These are phyloP conservation scores for Ormyrus labotus DNA, from an alignment of 2,888 invertebrate species.

Conservation along the genomic window DNA sequence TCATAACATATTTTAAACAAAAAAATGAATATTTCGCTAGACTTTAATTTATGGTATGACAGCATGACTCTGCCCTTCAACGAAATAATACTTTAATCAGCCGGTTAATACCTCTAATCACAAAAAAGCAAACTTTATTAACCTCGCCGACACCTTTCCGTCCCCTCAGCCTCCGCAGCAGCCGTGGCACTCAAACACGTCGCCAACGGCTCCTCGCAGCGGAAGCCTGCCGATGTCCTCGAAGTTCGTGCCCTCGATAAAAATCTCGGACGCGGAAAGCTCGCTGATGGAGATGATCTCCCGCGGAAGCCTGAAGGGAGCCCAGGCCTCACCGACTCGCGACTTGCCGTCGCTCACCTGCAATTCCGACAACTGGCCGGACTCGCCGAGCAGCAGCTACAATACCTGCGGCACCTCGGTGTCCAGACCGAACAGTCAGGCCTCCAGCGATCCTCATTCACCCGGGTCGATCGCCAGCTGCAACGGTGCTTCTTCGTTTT, in stretches of 20 bases:
- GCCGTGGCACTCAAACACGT: conserved; percentile 17
- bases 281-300: conserved; percentile 62
- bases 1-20: too few relatives aligned
- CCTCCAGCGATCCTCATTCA: conserved; percentile 64
- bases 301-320: conserved; percentile 62
- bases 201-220: conserved; percentile 5
- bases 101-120: too few relatives aligned
- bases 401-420: conserved; percentile 57
- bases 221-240: neutral
- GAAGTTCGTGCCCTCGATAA: conserved; percentile 44
- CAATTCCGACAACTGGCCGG: conserved; percentile 63
- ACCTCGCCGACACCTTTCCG: too few relatives aligned
- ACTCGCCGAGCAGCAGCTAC: conserved; percentile 62
- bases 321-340: conserved; percentile 60
- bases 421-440: conserved; percentile 61
- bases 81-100: too few relatives aligned
- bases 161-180: conserved; percentile 27
- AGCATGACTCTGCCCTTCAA: too few relatives aligned
- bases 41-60: too few relatives aligned
- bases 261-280: conserved; percentile 53
- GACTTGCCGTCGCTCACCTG: conserved; percentile 57
- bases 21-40: too few relatives aligned
- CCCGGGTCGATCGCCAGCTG: conserved; percentile 57
- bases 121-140: neutral
- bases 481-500: conserved; percentile 54